phyloP scores from a whole-genome alignment of 1,140 invertebrate species.

The Drosophila eugracilis region DNA sequence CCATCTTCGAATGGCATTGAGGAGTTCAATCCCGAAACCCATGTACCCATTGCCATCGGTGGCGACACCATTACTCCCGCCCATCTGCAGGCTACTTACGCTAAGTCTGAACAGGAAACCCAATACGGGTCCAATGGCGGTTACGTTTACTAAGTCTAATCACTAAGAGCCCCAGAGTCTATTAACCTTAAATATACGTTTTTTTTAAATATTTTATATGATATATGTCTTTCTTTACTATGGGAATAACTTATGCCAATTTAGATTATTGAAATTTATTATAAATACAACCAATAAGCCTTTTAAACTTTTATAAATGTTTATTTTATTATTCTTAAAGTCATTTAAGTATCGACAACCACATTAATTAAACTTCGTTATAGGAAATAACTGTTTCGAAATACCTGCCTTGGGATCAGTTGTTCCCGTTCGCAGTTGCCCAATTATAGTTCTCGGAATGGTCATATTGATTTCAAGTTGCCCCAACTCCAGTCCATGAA shows the following conservation, averaged over 20 bases:
- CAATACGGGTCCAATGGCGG: conserved; percentile 71
- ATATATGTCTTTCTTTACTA: no score
- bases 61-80: conserved; percentile 55
- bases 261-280: not conserved
- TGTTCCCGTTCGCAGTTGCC: conserved; percentile 12
- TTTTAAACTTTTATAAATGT: not conserved
- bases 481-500: conserved; percentile 1
- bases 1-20: conserved; percentile 64
- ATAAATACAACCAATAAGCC: not conserved
- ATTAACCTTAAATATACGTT: conserved; percentile 1
- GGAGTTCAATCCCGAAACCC: conserved; percentile 59
- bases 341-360: not conserved
- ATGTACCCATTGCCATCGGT: conserved; percentile 58
- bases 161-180: conserved; percentile 7
- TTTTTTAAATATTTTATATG: conserved; percentile 9
- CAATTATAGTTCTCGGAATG: conserved; percentile 19
- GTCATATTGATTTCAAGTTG: not conserved
- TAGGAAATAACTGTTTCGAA: not conserved
- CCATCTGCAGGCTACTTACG: conserved; percentile 19
- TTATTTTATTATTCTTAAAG: no score
- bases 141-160: conserved; percentile 62
- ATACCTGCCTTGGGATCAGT: conserved; percentile 1
- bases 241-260: no score
- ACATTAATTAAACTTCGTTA: not conserved
- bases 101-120: conserved; percentile 27